phyloP scores from a whole-genome alignment of 2,888 invertebrate species.

The Leptinotarsa peninsularis region DNA sequence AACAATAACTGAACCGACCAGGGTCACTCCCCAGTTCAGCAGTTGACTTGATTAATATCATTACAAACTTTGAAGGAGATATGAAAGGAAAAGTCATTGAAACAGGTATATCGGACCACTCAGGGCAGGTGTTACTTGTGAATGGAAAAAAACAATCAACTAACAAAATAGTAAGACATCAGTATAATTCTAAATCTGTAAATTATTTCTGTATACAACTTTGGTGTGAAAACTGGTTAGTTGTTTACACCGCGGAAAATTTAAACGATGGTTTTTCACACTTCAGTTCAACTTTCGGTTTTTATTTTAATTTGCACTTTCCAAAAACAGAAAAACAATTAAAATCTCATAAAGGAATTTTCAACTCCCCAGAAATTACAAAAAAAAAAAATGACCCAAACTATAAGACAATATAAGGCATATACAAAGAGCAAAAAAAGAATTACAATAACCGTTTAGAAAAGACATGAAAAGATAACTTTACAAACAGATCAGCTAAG shows the following conservation, averaged over 20 bases:
- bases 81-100: background rate
- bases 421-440: too few species aligned
- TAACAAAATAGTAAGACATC: background rate
- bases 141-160: background rate
- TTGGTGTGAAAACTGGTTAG: too few species aligned
- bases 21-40: background rate
- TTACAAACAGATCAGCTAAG: background rate
- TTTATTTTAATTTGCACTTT: background rate
- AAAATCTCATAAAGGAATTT: too few species aligned
- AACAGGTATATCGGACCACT: background rate
- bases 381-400: background rate
- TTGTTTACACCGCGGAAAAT: too few species aligned
- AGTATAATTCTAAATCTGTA: too few species aligned
- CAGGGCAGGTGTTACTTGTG: background rate
- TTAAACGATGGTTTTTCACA: background rate
- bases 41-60: background rate
- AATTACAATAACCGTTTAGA: too few species aligned
- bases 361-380: background rate
- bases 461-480: background rate
- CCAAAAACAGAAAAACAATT: too few species aligned
- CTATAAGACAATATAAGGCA: too few species aligned
- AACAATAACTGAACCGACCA: background rate
- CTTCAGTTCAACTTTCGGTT: background rate
- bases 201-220: too few species aligned
- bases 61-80: background rate